Evolutionary conservation across 2,797 vertebrate genomes (phyloP).

Genomic region (Helicolenus hilgendorfi): DNA sequence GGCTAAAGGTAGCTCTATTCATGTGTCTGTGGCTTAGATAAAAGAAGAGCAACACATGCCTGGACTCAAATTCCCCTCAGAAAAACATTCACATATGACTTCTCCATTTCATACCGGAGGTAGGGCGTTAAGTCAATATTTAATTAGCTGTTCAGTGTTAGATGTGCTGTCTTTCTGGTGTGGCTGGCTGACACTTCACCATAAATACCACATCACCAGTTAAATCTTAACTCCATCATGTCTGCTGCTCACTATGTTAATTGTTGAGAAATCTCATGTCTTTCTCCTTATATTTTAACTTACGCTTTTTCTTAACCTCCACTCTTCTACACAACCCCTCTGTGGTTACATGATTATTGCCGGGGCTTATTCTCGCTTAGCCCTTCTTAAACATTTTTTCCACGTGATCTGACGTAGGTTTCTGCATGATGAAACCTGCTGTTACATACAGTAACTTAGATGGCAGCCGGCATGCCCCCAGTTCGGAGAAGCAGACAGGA

Average conservation of each 20-base stretch:
- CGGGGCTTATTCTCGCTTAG: background rate
- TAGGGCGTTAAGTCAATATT: slow-evolving; percentile 71
- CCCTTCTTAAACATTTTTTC: too few species aligned
- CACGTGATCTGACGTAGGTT: too few species aligned
- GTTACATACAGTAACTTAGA: background rate
- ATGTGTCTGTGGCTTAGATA: slow-evolving; percentile 10
- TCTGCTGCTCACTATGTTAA: background rate
- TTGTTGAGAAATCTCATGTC: background rate
- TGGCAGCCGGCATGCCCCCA: background rate
- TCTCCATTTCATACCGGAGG: slow-evolving; percentile 64
- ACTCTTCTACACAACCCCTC: background rate
- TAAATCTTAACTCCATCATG: slow-evolving; percentile 8
- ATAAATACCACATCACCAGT: slow-evolving; percentile 34
- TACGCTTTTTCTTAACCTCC: background rate
- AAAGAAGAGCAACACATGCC: slow-evolving; percentile 22
- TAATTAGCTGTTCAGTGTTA: slow-evolving; percentile 75
- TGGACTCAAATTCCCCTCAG: slow-evolving; percentile 39
- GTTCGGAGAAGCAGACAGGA: background rate
- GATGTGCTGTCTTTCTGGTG: slow-evolving; percentile 47
- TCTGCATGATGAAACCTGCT: too few species aligned
- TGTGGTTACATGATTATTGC: background rate
- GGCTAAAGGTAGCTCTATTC: slow-evolving; percentile 89
- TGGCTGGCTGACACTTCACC: slow-evolving; percentile 31
- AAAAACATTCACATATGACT: slow-evolving; percentile 44
- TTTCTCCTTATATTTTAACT: background rate